phyloP scores from a whole-genome alignment of 2,888 invertebrate species.

The Erebia epiphron region DNA sequence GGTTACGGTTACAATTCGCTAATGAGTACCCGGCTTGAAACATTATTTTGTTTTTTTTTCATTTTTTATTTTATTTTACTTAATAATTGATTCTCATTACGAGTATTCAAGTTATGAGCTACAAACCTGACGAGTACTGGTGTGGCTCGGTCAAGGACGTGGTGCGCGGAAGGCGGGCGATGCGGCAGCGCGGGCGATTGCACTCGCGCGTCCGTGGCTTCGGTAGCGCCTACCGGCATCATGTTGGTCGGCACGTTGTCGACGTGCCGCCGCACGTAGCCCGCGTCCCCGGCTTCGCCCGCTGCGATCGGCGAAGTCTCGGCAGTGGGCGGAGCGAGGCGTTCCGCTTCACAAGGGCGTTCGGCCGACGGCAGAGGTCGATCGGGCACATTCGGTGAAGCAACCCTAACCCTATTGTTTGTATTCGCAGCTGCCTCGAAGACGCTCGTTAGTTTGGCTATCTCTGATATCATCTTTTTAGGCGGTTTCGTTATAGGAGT shows the following conservation, averaged over 20 bases:
- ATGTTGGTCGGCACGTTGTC: constrained; percentile 60
- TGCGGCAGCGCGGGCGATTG: constrained; percentile 76
- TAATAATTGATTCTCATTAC: no score
- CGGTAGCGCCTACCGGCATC: constrained; percentile 69
- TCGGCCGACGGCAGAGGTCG: constrained; percentile 24
- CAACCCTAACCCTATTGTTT: constrained; percentile 37
- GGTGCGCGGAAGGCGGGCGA: constrained; percentile 63
- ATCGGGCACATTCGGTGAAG: constrained; percentile 40
- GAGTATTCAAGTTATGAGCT: background rate
- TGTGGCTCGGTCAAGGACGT: constrained; percentile 64
- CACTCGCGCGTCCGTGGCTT: constrained; percentile 72
- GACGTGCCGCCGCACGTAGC: constrained; percentile 49
- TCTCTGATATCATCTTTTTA: constrained; percentile 76
- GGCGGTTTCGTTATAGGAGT: constrained; percentile 72
- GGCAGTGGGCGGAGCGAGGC: constrained; percentile 16
- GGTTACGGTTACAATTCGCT: no score
- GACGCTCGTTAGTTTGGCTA: constrained; percentile 65
- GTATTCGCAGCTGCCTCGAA: constrained; percentile 61
- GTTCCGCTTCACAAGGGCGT: constrained; percentile 32
- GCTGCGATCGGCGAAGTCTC: constrained; percentile 42
- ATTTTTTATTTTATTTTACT: no score
- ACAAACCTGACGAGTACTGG: constrained; percentile 67
- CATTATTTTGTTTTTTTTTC: no score
- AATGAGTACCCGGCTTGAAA: no score
- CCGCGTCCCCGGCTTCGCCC: constrained; percentile 44